phyloP scores from a whole-genome alignment of 2,797 vertebrate genomes.

The Enteromius radiatus region DNA sequence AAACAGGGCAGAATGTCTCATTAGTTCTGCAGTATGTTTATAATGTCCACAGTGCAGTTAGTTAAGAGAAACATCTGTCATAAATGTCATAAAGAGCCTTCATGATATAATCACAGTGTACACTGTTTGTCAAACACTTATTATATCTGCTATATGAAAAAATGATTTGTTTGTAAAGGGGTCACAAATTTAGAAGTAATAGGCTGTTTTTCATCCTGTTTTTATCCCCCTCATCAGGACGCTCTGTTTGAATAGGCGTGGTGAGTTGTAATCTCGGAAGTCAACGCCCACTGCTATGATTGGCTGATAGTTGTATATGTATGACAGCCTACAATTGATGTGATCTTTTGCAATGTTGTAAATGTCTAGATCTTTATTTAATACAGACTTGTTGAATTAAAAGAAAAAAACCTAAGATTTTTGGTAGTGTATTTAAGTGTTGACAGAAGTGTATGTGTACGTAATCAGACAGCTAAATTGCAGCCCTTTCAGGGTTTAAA shows the following conservation, averaged over 20 bases:
- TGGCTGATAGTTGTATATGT: neutral
- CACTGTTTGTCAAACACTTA: constrained; percentile 24
- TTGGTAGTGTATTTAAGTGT: neutral
- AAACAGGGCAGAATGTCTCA: constrained; percentile 44
- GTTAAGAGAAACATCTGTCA: constrained; percentile 7
- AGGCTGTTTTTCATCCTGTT: neutral
- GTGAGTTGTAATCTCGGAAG: neutral
- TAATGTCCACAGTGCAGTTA: constrained; percentile 24
- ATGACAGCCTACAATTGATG: neutral
- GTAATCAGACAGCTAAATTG: neutral
- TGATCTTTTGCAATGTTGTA: neutral
- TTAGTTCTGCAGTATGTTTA: constrained; percentile 33
- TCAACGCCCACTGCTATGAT: neutral
- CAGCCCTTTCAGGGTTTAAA: neutral
- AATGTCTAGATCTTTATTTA: neutral
- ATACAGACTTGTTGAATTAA: neutral
- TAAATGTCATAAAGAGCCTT: constrained; percentile 20
- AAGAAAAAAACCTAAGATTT: neutral
- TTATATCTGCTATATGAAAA: neutral
- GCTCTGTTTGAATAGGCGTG: neutral
- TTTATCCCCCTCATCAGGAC: neutral
- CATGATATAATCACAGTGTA: neutral
- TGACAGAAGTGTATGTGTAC: neutral
- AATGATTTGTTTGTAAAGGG: neutral
- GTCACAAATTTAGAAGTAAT: neutral